Base-by-base conservation (phyloP, 2,888 invertebrate genomes). In the Pachliopta kotzebuea region DNA sequence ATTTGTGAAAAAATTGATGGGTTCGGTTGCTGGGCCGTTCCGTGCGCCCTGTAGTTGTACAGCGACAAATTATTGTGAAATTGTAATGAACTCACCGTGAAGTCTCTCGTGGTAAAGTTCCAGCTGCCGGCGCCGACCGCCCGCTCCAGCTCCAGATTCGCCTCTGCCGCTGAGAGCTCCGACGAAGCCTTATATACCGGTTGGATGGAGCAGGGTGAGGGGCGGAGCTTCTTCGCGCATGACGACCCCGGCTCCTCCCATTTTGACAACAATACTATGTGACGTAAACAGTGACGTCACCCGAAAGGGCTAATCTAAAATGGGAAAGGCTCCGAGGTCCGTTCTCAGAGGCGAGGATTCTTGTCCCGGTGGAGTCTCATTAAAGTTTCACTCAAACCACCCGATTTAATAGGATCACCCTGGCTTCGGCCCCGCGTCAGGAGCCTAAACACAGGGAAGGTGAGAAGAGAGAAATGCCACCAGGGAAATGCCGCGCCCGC, bases 31-130 rank as follows among this genome's bases (percentile, higher is more conserved):
- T n/a, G 11, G 31, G 7, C 9, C 8, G 9, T 8, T 8, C 31
- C 31, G 31, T 11, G 14, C 14, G 14, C 37, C 14, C 14, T 4
- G 37, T 37, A 14, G 9, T 11, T 37, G 37, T 37, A 1, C 0
- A 1, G 31, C 31, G 31, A 8, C 11, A 31, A 8, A 8, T 31
- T 37, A 14, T 53, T 21, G 14, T 23, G 55, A 67, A 63, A 67
- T 37, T 45, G 53, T 58, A 18, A 61, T 67, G 56, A 67, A 88
- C 90, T 89, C 81, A 90, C 90, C 89, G 80, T 85, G 73, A 75
- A 70, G 67, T 65, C 62, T 77, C 72, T 84, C 80, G 83, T 71
- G 76, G 85, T 78, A 87, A 90, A 90, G 80, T 90, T 90, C 84
- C 72, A 26, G 56, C 53, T 65, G 65, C 61, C 71, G 65, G 73